Conservation (phyloP, 2,888 invertebrate species). For the Mesochorus sp. region DNA sequence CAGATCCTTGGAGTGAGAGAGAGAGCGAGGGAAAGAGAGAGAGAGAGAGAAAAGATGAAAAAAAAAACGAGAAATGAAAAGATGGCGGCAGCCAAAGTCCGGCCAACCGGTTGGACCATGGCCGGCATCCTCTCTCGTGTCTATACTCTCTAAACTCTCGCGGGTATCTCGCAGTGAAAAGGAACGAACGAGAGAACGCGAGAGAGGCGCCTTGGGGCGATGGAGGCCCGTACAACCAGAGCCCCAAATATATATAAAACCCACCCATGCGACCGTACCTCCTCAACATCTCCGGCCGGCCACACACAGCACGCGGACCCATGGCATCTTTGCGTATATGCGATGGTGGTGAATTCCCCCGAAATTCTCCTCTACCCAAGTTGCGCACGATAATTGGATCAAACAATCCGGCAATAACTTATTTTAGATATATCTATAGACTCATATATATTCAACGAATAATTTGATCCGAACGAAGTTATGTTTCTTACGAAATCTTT, state of each 20-base stretch:
- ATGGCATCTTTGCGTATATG: background rate
- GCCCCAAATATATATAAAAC: constrained; percentile 51
- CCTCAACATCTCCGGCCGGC: constrained; percentile 36
- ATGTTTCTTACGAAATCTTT: background rate
- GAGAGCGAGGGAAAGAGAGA: no score
- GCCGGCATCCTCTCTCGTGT: constrained; percentile 59
- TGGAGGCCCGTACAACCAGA: constrained; percentile 66
- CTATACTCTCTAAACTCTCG: constrained; percentile 75
- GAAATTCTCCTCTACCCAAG: constrained; percentile 22
- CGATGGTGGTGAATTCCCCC: background rate
- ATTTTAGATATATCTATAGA: background rate
- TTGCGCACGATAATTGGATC: constrained; percentile 25
- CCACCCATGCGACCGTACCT: constrained; percentile 49
- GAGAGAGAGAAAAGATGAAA: constrained; percentile 70
- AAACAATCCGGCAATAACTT: constrained; percentile 34
- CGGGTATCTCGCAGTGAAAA: constrained; percentile 19
- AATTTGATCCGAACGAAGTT: background rate
- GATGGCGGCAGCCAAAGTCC: constrained; percentile 79
- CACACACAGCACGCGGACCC: constrained; percentile 44
- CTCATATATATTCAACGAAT: constrained; percentile 20
- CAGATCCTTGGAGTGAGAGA: no score
- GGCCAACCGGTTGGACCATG: constrained; percentile 79
- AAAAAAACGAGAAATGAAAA: constrained; percentile 75
- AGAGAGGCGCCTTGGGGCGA: constrained; percentile 61
- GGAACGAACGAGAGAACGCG: constrained; percentile 39